A percentile compares a stretch with the other conserved stretches of the same genome.
phyloP scores from a whole-genome alignment of 2,888 invertebrate species.

The Stenoptilia bipunctidactyla region DNA sequence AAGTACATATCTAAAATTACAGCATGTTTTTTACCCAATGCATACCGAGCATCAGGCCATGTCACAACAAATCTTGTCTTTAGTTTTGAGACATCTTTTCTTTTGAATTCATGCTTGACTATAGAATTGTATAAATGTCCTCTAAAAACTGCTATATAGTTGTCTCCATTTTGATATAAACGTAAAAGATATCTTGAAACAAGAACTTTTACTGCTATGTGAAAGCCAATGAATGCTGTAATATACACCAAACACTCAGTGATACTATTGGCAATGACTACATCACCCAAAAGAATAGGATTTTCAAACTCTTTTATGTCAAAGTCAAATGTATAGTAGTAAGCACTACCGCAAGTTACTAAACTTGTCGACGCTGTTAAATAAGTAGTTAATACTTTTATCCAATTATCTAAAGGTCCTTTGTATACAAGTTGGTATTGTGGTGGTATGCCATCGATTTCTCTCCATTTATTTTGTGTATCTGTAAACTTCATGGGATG shows the following conservation, averaged over 20 bases:
- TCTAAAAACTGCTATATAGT: constrained; percentile 50
- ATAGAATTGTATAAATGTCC: constrained; percentile 40
- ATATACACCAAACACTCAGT: constrained; percentile 43
- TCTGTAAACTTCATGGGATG: constrained; percentile 45
- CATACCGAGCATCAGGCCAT: constrained; percentile 52
- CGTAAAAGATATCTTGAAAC: constrained; percentile 51
- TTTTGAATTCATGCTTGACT: constrained; percentile 40
- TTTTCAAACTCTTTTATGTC: constrained; percentile 31
- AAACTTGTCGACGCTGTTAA: constrained; percentile 37
- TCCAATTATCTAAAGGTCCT: constrained; percentile 44
- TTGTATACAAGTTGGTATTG: constrained; percentile 54
- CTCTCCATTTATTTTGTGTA: constrained; percentile 40
- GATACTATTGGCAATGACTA: constrained; percentile 48
- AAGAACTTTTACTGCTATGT: constrained; percentile 40
- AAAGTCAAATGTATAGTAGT: constrained; percentile 39
- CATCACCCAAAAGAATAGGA: constrained; percentile 38
- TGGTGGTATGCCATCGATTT: constrained; percentile 38
- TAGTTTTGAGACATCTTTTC: constrained; percentile 45
- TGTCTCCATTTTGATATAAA: constrained; percentile 49
- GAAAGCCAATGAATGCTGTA: constrained; percentile 40
- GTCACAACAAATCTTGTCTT: constrained; percentile 37
- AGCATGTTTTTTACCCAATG: constrained; percentile 45
- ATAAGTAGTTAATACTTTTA: constrained; percentile 39
- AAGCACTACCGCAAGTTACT: constrained; percentile 26
- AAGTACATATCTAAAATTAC: constrained; percentile 52